These are phyloP conservation scores for Sandelia bainsii DNA, from an alignment of 2,797 vertebrate genomes.

Conservation along the genomic window DNA sequence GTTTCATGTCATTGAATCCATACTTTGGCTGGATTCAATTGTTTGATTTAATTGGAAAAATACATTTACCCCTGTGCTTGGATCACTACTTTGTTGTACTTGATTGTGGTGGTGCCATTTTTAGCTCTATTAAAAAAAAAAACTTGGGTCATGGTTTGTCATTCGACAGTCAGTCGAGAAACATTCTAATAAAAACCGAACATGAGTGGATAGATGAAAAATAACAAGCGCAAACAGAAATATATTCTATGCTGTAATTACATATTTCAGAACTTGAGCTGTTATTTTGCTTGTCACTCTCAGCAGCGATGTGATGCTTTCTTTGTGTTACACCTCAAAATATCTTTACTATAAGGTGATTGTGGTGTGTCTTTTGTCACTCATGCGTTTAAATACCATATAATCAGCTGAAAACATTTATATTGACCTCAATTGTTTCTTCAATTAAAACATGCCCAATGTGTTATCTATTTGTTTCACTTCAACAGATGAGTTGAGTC, in stretches of 20 bases:
- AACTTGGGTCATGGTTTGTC: background rate
- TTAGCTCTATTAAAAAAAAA: constrained; percentile 25
- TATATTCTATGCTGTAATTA: constrained; percentile 57
- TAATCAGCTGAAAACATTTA: constrained; percentile 52
- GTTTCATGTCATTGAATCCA: constrained; percentile 23
- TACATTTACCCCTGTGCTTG: background rate
- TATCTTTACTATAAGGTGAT: constrained; percentile 53
- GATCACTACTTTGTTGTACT: constrained; percentile 15
- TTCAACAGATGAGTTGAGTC: background rate
- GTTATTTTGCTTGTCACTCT: constrained; percentile 66
- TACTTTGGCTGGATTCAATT: background rate
- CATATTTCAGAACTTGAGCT: constrained; percentile 45
- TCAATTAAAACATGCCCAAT: constrained; percentile 56
- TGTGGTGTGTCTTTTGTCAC: constrained; percentile 54
- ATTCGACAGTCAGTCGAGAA: constrained; percentile 36
- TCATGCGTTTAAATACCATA: constrained; percentile 53
- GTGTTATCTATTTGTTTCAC: constrained; percentile 48
- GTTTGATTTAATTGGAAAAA: constrained; percentile 12
- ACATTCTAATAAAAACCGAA: constrained; percentile 52
- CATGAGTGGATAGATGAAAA: constrained; percentile 48
- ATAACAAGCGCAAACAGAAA: constrained; percentile 58
- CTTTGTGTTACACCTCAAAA: constrained; percentile 42
- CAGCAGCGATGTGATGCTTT: constrained; percentile 34
- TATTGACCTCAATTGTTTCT: constrained; percentile 31
- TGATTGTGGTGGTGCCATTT: constrained; percentile 10